phyloP scores from a whole-genome alignment of 2,113 vertebrate species.

The Cavia porcellus region DNA sequence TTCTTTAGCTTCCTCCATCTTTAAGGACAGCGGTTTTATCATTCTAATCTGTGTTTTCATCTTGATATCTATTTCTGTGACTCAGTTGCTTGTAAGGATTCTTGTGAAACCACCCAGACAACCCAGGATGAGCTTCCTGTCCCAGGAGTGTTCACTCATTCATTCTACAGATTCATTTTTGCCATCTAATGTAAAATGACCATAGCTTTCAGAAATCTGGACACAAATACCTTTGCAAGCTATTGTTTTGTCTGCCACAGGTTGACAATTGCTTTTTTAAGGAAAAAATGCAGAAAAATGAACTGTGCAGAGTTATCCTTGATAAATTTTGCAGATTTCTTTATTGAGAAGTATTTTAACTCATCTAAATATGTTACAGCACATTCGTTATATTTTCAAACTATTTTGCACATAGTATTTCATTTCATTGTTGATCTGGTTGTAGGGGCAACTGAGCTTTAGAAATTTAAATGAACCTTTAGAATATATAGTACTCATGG shows the following conservation, averaged over 20 bases:
- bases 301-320: background rate
- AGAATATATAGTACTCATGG: background rate
- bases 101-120: background rate
- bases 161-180: background rate
- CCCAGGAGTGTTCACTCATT: background rate
- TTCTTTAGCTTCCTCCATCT: background rate
- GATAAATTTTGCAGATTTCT: background rate
- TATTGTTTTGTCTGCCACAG: background rate
- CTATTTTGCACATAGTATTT: slow-evolving; percentile 31
- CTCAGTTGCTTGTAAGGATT: background rate
- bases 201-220: background rate
- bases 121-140: background rate
- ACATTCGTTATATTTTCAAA: slow-evolving; percentile 8
- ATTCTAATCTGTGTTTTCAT: background rate
- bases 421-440: background rate
- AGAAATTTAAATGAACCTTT: slow-evolving; percentile 30
- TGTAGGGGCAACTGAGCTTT: background rate
- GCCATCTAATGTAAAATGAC: background rate
- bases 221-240: background rate
- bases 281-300: background rate
- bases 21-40: background rate
- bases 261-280: background rate
- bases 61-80: background rate
- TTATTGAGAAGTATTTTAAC: background rate
- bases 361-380: slow-evolving; percentile 2